phyloP scores from a whole-genome alignment of 2,888 invertebrate species.

The Augiades crinisus region DNA sequence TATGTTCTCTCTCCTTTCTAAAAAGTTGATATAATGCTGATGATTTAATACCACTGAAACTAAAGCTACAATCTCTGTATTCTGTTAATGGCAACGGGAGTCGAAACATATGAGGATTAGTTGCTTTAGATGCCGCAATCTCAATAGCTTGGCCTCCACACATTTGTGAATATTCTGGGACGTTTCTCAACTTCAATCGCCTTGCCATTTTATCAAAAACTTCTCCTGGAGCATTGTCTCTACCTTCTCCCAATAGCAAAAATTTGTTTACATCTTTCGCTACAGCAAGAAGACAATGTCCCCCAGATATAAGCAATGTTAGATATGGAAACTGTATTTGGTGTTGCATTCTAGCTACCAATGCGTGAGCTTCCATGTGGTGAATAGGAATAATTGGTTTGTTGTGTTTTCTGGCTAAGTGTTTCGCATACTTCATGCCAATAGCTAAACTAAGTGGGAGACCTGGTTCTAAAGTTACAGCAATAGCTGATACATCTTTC shows the following conservation, averaged over 20 bases:
- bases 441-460: conserved; percentile 88
- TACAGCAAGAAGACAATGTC: conserved; percentile 92
- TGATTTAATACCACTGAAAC: conserved; percentile 93
- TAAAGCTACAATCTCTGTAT: conserved; percentile 92
- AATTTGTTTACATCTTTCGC: conserved; percentile 89
- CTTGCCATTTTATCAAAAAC: conserved; percentile 96
- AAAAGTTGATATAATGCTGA: conserved; percentile 77
- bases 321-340: conserved; percentile 92
- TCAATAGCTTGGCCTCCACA: conserved; percentile 95
- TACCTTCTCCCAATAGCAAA: conserved; percentile 88
- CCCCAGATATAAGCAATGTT: conserved; percentile 95
- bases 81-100: conserved; percentile 85
- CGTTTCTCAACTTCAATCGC: conserved; percentile 89
- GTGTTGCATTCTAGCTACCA: conserved; percentile 90
- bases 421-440: conserved; percentile 92
- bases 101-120: conserved; percentile 84
- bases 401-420: conserved; percentile 83
- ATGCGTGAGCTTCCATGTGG: conserved; percentile 99
- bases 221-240: conserved; percentile 96
- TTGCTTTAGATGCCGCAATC: conserved; percentile 86
- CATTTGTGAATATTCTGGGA: conserved; percentile 86
- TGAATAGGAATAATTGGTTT: conserved; percentile 98
- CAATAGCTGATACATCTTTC: conserved; percentile 91
- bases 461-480: conserved; percentile 94
- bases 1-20: conserved; percentile 81